These are phyloP conservation scores for Stegophylla sp. DNA, from an alignment of 2,888 invertebrate species.

Conservation along the genomic window DNA sequence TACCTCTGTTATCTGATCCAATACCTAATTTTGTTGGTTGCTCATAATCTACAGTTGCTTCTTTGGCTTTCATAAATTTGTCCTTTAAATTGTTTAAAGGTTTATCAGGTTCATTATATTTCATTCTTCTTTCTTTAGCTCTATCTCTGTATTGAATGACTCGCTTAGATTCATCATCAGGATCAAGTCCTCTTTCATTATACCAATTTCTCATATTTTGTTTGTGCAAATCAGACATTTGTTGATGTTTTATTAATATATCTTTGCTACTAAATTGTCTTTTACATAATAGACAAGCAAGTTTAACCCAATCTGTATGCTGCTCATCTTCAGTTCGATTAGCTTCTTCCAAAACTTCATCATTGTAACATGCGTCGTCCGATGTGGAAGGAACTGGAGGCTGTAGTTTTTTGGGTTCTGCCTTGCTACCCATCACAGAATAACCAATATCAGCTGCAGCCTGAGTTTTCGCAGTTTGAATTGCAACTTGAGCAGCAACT, in stretches of 20 bases:
- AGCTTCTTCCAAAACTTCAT: slow-evolving; percentile 71
- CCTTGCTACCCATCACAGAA: slow-evolving; percentile 84
- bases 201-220: slow-evolving; percentile 76
- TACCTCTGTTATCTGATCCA: slow-evolving; percentile 90
- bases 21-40: slow-evolving; percentile 74
- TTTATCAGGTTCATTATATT: slow-evolving; percentile 88
- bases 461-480: slow-evolving; percentile 66
- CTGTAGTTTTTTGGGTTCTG: slow-evolving; percentile 62
- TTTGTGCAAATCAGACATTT: slow-evolving; percentile 92
- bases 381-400: slow-evolving; percentile 49
- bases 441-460: slow-evolving; percentile 84
- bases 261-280: slow-evolving; percentile 91
- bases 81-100: slow-evolving; percentile 77
- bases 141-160: slow-evolving; percentile 82
- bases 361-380: slow-evolving; percentile 67
- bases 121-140: slow-evolving; percentile 92
- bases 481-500: slow-evolving; percentile 64
- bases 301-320: slow-evolving; percentile 81
- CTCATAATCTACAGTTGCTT: slow-evolving; percentile 66
- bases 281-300: slow-evolving; percentile 94
- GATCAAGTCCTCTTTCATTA: slow-evolving; percentile 66
- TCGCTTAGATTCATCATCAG: slow-evolving; percentile 66
- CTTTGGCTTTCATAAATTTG: slow-evolving; percentile 72
- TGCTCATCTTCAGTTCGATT: slow-evolving; percentile 71
- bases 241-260: slow-evolving; percentile 86